These are phyloP conservation scores for Silurus aristotelis DNA, from an alignment of 2,797 vertebrate genomes.

Conservation along the genomic window DNA sequence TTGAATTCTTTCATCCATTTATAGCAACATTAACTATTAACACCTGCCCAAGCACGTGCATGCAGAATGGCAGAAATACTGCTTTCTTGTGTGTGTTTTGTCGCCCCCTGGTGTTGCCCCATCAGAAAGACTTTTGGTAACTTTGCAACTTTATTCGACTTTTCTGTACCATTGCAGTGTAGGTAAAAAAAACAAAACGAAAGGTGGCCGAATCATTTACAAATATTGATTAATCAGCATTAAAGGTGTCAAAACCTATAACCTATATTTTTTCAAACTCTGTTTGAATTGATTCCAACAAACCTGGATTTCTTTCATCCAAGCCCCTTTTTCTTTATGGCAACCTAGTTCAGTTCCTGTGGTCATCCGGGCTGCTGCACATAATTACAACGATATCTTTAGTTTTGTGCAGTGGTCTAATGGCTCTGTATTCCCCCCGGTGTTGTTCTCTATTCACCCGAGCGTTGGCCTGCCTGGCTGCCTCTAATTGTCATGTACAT, in stretches of 20 bases:
- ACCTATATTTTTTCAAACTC: not conserved
- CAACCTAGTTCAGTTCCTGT: slow-evolving; percentile 26
- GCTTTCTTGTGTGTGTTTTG: too few species aligned
- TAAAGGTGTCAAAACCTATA: not conserved
- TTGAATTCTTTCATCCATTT: too few species aligned
- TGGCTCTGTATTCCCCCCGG: slow-evolving; percentile 47
- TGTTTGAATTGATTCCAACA: not conserved
- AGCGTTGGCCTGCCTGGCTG: slow-evolving; percentile 42
- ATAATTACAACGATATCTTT: slow-evolving; percentile 51
- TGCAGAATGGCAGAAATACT: too few species aligned
- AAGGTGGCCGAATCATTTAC: not conserved
- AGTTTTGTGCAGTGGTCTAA: slow-evolving; percentile 40
- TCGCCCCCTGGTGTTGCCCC: too few species aligned
- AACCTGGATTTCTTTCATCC: not conserved
- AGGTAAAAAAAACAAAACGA: too few species aligned
- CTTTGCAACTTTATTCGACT: too few species aligned
- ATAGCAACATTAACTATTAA: too few species aligned
- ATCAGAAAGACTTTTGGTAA: too few species aligned
- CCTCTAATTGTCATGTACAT: slow-evolving; percentile 62
- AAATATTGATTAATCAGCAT: not conserved
- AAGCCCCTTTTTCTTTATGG: not conserved
- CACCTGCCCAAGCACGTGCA: too few species aligned
- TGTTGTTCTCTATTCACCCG: slow-evolving; percentile 35
- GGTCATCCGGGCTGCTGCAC: slow-evolving; percentile 20
- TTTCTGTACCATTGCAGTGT: too few species aligned